A percentile compares a stretch with the other conserved stretches of the same genome.
Conservation (phyloP, 2,888 invertebrate genomes). For the Agriopis marginaria region DNA sequence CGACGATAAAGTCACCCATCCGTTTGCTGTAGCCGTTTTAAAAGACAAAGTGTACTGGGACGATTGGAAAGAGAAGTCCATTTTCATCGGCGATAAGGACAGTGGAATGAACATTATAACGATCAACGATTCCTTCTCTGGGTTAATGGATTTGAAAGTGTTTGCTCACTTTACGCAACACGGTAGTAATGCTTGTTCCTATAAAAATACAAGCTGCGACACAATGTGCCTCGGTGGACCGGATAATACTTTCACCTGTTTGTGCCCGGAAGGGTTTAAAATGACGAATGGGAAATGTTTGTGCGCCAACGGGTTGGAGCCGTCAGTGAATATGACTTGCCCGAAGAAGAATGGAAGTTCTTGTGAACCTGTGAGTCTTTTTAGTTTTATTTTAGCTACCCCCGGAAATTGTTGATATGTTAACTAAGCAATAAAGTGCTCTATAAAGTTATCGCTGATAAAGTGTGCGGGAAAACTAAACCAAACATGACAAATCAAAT, state of each 20-base stretch:
- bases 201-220: slow-evolving; percentile 87
- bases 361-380: slow-evolving; percentile 82
- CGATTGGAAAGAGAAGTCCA: slow-evolving; percentile 93
- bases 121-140: slow-evolving; percentile 88
- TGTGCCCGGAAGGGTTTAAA: slow-evolving; percentile 93
- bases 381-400: not conserved
- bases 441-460: not conserved
- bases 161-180: slow-evolving; percentile 91
- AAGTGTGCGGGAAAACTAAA: not conserved
- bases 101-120: slow-evolving; percentile 87
- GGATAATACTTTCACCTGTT: slow-evolving; percentile 88
- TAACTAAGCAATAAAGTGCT: not conserved
- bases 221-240: slow-evolving; percentile 93
- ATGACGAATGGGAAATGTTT: slow-evolving; percentile 87
- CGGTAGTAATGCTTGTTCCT: slow-evolving; percentile 90
- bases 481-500: not conserved
- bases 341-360: slow-evolving; percentile 85
- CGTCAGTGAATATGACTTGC: slow-evolving; percentile 90
- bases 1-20: slow-evolving; percentile 90
- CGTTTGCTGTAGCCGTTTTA: slow-evolving; percentile 94
- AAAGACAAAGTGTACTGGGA: slow-evolving; percentile 96
- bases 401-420: not conserved
- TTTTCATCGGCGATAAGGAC: slow-evolving; percentile 93
- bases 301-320: slow-evolving; percentile 90
- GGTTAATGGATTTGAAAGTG: slow-evolving; percentile 93